Evolutionary conservation across 1,140 invertebrate genomes (phyloP).

Genomic region (Cyclargus thomasi): DNA sequence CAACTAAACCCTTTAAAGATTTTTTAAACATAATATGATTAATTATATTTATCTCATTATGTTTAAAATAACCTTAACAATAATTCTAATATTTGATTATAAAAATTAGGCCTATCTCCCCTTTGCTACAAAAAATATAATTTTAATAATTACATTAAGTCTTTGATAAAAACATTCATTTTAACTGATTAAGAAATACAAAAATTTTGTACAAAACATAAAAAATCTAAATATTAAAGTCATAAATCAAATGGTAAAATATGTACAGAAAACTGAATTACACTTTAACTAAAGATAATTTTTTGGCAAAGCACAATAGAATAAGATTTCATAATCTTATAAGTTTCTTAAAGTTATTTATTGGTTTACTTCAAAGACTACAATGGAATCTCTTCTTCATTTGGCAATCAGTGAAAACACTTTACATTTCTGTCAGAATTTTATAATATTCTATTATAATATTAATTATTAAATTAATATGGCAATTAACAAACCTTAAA

Average conservation of each 20-base stretch:
- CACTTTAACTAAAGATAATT: not conserved
- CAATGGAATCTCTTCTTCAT: too few species aligned
- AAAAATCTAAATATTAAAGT: not conserved
- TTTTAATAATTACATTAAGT: not conserved
- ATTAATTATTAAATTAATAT: too few species aligned
- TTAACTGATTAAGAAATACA: not conserved
- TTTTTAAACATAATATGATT: too few species aligned
- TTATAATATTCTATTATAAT: too few species aligned
- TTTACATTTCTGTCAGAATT: too few species aligned
- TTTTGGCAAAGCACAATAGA: not conserved
- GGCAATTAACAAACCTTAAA: too few species aligned
- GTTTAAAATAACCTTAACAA: too few species aligned
- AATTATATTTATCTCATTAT: not conserved
- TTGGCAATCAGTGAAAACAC: too few species aligned
- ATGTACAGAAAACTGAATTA: slow-evolving; percentile 3
- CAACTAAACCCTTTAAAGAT: not conserved
- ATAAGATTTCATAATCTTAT: too few species aligned
- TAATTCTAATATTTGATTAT: not conserved
- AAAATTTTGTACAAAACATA: not conserved
- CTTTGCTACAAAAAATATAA: not conserved
- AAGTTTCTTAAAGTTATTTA: too few species aligned
- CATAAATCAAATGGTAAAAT: not conserved
- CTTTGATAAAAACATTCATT: not conserved
- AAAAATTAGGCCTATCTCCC: slow-evolving; percentile 4
- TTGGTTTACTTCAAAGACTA: too few species aligned